A percentile compares a stretch with the other conserved stretches of the same genome.
phyloP scores from a whole-genome alignment of 2,113 vertebrate genomes.

The Dicrurus megarhynchus region DNA sequence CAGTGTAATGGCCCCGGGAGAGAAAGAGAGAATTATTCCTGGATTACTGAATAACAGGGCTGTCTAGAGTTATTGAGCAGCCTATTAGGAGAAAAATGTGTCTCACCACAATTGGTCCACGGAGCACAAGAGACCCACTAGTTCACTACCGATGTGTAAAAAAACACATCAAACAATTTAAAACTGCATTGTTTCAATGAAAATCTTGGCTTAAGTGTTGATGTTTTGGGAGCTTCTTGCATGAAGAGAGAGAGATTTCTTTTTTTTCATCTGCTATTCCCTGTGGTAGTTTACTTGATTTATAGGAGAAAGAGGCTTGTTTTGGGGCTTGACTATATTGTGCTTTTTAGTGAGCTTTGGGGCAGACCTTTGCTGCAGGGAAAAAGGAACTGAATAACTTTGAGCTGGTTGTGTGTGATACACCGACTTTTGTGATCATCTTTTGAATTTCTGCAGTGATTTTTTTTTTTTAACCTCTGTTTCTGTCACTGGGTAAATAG shows the following conservation, averaged over 20 bases:
- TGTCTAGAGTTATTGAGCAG: constrained; percentile 26
- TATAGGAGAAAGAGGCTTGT: background rate
- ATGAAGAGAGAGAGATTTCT: background rate
- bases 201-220: background rate
- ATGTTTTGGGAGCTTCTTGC: background rate
- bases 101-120: background rate
- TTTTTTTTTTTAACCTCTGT: background rate
- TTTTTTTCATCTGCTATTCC: background rate
- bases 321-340: background rate
- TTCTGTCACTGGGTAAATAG: background rate
- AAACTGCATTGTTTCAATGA: background rate
- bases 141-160: background rate
- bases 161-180: background rate
- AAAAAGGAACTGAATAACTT: background rate
- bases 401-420: background rate
- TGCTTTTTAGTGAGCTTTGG: background rate
- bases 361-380: background rate
- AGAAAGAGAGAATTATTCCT: constrained; percentile 27
- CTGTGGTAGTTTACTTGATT: background rate
- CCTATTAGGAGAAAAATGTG: constrained; percentile 12
- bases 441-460: background rate
- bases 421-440: background rate
- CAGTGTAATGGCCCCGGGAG: background rate
- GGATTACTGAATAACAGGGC: constrained; percentile 23
- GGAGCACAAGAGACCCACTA: background rate